These are phyloP conservation scores for Australoheros scitulus DNA, from an alignment of 2,113 vertebrate species.

Conservation along the genomic window DNA sequence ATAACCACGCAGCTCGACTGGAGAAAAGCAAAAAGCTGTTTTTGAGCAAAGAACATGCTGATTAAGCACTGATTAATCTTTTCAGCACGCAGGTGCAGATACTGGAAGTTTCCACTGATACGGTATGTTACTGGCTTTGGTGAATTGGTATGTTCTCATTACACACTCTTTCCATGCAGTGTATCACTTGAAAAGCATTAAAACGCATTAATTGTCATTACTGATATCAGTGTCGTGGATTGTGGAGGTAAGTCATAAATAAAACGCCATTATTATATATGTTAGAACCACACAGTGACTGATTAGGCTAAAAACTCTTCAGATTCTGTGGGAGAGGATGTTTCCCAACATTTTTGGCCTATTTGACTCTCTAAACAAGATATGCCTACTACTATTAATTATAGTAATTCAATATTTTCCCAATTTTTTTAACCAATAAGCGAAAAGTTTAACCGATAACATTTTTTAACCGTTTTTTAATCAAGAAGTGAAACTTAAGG, in stretches of 20 bases:
- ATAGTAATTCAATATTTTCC: neutral
- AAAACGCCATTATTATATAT: neutral
- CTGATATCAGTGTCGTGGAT: neutral
- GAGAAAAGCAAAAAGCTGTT: conserved; percentile 20
- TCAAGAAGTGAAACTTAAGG: too few relatives aligned
- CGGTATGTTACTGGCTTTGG: neutral
- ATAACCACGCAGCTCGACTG: neutral
- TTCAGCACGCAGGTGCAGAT: conserved; percentile 57
- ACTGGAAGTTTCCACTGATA: conserved; percentile 8
- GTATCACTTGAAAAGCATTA: neutral
- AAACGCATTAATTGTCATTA: neutral
- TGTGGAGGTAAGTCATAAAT: neutral
- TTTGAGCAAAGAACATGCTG: conserved; percentile 35
- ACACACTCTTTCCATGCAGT: neutral
- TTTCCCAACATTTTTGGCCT: neutral
- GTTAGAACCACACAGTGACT: too few relatives aligned
- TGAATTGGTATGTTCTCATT: neutral
- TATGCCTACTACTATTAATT: neutral
- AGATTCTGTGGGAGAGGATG: neutral
- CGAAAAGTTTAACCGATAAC: too few relatives aligned
- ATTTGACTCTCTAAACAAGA: accelerated
- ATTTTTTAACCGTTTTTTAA: too few relatives aligned
- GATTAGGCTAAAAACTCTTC: neutral
- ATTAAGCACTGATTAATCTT: conserved; percentile 14
- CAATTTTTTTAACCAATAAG: neutral